phyloP scores from a whole-genome alignment of 23 tunicate genomes.

The Trididemnum clinides region DNA sequence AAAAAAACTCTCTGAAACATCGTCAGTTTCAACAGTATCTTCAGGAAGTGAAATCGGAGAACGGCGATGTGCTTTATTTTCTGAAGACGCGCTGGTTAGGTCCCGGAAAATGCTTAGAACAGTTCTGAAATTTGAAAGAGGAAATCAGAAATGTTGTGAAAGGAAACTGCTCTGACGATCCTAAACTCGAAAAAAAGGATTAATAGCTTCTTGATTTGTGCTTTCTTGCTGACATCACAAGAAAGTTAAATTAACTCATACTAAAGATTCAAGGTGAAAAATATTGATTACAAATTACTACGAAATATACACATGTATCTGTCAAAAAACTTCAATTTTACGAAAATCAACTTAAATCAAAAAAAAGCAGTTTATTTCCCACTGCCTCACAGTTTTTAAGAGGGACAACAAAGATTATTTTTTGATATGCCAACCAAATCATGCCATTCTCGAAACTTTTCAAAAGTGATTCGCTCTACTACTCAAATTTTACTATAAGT shows the following conservation, averaged over 20 bases:
- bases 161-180: neutral
- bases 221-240: neutral
- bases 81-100: neutral
- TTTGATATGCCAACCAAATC: no score
- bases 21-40: constrained; percentile 17
- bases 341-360: constrained; percentile 13
- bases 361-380: constrained; percentile 26
- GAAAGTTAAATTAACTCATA: no score
- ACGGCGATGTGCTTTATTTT: neutral
- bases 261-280: neutral
- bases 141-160: neutral
- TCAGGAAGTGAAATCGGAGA: neutral
- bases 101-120: constrained; percentile 3
- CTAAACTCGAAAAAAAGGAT: neutral
- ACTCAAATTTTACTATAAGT: no score
- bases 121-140: neutral
- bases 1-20: constrained; percentile 8
- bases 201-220: constrained; percentile 11
- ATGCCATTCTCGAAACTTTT: no score
- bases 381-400: neutral
- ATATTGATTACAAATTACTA: neutral
- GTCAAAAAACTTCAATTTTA: neutral
- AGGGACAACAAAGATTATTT: no score
- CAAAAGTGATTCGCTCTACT: no score
- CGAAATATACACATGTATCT: neutral